phyloP scores from a whole-genome alignment of 30 jellyfish, hydroid and myxozoan species.

The Aurelia aurita complex sp. Pacific region DNA sequence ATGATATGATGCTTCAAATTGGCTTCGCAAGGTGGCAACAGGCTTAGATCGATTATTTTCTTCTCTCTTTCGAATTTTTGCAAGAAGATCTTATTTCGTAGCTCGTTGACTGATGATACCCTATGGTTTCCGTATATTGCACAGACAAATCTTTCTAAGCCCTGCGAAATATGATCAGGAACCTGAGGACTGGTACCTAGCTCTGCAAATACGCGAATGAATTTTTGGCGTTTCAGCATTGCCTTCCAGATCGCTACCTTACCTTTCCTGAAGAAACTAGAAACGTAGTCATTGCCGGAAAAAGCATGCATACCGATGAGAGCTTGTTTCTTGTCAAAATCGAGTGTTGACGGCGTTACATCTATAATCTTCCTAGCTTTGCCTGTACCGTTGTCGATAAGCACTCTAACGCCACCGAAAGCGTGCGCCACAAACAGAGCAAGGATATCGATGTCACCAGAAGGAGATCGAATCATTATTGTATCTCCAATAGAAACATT shows the following conservation, averaged over 20 bases:
- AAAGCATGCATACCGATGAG: slow-evolving; percentile 43
- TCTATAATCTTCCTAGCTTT: slow-evolving; percentile 25
- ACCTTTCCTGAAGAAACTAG: slow-evolving; percentile 21
- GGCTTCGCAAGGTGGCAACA: slow-evolving; percentile 16
- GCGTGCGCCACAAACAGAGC: slow-evolving; percentile 32
- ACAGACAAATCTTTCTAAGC: not conserved
- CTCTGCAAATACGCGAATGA: slow-evolving; percentile 15
- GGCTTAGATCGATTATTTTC: slow-evolving; percentile 43
- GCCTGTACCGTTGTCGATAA: slow-evolving; percentile 41
- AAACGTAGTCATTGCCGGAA: slow-evolving; percentile 35
- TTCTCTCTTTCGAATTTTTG: slow-evolving; percentile 24
- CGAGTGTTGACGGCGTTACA: slow-evolving; percentile 33
- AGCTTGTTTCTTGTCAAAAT: slow-evolving; percentile 2
- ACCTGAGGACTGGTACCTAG: slow-evolving; percentile 19
- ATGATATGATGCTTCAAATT: slow-evolving; percentile 5
- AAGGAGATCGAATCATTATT: slow-evolving; percentile 15
- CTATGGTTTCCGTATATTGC: not conserved
- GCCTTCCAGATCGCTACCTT: slow-evolving; percentile 7
- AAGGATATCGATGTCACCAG: slow-evolving; percentile 29
- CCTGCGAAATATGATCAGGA: not conserved
- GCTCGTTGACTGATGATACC: slow-evolving; percentile 7
- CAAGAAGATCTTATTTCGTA: slow-evolving; percentile 10
- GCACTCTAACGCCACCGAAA: slow-evolving; percentile 17
- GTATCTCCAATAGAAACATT: slow-evolving; percentile 1
- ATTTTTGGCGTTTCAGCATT: slow-evolving; percentile 25